Percentiles rank a stretch among this genome's conserved stretches.
Conservation (phyloP, 1,140 invertebrate genomes). For the Tachypleus tridentatus region DNA sequence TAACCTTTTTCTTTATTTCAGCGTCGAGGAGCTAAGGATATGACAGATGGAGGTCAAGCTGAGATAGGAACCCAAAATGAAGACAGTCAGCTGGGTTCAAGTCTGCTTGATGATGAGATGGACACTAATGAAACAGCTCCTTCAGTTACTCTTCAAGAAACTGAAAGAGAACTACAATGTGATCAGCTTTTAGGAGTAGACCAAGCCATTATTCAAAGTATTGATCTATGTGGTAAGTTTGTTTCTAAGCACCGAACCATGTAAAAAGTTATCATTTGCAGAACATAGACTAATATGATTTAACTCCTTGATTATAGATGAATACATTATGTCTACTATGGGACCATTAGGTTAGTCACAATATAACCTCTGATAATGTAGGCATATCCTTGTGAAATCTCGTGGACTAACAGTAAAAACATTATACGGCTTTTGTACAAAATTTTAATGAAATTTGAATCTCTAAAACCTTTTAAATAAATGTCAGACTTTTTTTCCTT, state of each 20-base stretch:
- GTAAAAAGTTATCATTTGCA: too few relatives aligned
- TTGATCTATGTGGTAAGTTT: conserved; percentile 66
- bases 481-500: too few relatives aligned
- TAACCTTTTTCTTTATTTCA: conserved; percentile 4
- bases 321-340: conserved; percentile 6
- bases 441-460: too few relatives aligned
- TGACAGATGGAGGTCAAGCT: conserved; percentile 10
- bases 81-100: conserved; percentile 18
- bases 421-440: too few relatives aligned
- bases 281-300: too few relatives aligned
- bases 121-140: conserved; percentile 20
- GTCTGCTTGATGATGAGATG: conserved; percentile 24
- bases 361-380: too few relatives aligned
- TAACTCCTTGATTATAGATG: neutral
- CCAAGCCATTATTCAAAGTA: conserved; percentile 79
- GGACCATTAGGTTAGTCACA: too few relatives aligned
- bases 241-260: neutral
- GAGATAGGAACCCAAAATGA: conserved; percentile 15
- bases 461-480: too few relatives aligned
- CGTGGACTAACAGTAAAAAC: too few relatives aligned
- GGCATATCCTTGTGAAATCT: too few relatives aligned
- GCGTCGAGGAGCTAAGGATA: conserved; percentile 18
- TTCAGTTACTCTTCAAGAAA: conserved; percentile 11
- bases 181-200: conserved; percentile 75
- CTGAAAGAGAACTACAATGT: conserved; percentile 39